Percentiles rank a stretch among this genome's conserved stretches.
Evolutionary conservation across 2,888 invertebrate species (phyloP).

Genomic region (Hyalella azteca): DNA sequence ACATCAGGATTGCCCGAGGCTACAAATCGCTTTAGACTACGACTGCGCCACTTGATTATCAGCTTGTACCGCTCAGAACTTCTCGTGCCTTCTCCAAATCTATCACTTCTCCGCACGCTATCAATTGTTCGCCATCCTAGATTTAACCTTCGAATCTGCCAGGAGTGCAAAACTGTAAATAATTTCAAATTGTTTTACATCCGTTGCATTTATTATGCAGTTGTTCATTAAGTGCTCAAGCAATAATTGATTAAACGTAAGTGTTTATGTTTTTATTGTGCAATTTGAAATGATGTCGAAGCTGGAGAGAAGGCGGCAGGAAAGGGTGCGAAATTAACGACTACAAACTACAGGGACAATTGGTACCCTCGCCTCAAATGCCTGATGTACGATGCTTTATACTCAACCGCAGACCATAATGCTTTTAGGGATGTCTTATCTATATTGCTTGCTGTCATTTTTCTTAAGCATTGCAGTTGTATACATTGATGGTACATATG

Average conservation of each 20-base stretch:
- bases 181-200: not conserved
- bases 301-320: slow-evolving; percentile 39
- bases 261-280: slow-evolving; percentile 14
- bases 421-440: slow-evolving; percentile 1
- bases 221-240: slow-evolving; percentile 22
- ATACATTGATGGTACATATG: too few species aligned
- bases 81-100: slow-evolving; percentile 28
- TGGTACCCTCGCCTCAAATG: slow-evolving; percentile 50
- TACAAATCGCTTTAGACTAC: slow-evolving; percentile 54
- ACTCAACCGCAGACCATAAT: slow-evolving; percentile 24
- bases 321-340: slow-evolving; percentile 47
- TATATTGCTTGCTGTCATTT: not conserved
- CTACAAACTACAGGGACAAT: slow-evolving; percentile 52
- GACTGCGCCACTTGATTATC: slow-evolving; percentile 56
- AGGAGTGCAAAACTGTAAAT: not conserved
- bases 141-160: not conserved
- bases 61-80: slow-evolving; percentile 48
- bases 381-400: slow-evolving; percentile 48
- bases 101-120: slow-evolving; percentile 22
- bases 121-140: slow-evolving; percentile 38
- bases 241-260: slow-evolving; percentile 16
- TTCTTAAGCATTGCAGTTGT: too few species aligned
- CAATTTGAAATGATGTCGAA: slow-evolving; percentile 21
- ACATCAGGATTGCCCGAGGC: slow-evolving; percentile 36
- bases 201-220: slow-evolving; percentile 27